Evolutionary conservation across 2,113 vertebrate genomes (phyloP), one percentile per base, ranked within the genome.

Genomic region (Murina feae): DNA sequence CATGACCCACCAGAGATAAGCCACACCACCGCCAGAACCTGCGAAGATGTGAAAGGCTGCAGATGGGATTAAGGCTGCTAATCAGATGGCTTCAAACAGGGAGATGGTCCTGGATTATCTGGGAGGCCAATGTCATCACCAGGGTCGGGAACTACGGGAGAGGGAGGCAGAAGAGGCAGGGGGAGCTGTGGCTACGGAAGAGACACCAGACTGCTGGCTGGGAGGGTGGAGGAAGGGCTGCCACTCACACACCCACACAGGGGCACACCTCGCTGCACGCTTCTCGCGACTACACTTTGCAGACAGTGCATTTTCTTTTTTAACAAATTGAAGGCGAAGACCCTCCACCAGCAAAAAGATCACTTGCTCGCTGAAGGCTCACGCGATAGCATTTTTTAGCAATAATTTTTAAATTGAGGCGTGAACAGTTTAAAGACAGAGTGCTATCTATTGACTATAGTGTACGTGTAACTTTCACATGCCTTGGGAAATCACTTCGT

Each of bases 211-310:
- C 10, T 13, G 44, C 37, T 39, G 74, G 85, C 5, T 55, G 1
- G 9, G 39, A 49, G 25, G 72, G 42, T 1, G 21, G 65, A 79
- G 37, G 86, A 25, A 49, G 17, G 47, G n/a, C 47, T 28, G 6
- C 0, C 0, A 42, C 18, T 13, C n/a, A 21, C 5, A 18, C 30
- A 49, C 23, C 9, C 1, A 11, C 6, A 21, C 11, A 60, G 9
- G n/a, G 7, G 55, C 20, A 39, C 1, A 21, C 8, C 35, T 60
- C 9, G 3, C 35, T 18, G 39, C 17, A 58, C 1, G 5, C 78
- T 80, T 17, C 16, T 5, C 51, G 37, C 37, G 37, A 55, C 8
- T 25, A 32, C 18, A 51, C 13, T 35, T 81, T 5, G 28, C 16
- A 42, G 35, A 20, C 10, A 30, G 9, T 18, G 35, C 25, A 12